Base-by-base conservation (phyloP, 2,113 vertebrate genomes). In the Choloepus hoffmanni region DNA sequence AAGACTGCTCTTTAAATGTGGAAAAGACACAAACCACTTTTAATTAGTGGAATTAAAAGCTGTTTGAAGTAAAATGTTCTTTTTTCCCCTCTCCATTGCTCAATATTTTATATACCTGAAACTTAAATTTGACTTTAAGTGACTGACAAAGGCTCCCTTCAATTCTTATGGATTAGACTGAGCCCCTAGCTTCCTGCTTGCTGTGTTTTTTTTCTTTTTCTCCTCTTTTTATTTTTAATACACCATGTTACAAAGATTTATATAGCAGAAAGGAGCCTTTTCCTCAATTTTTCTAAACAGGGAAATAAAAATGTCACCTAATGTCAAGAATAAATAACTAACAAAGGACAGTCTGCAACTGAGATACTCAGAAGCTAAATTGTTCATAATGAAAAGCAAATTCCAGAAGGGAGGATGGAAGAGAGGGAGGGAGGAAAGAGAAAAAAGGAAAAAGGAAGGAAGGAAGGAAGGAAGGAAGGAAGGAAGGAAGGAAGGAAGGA, bases 31-130 rank as follows among this genome's bases (percentile, higher is more conserved):
- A 93, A n/a, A 18, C 10, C 55, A 88, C 24, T 55, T 55, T 43
- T 77, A 78, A 60, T 95, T 33, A 87, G 77, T 21, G 18, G 7
- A 90, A 94, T 88, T 58, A 84, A 90, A 89, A 74, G 28, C 33
- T 45, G 26, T 55, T 91, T 86, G 45, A 65, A 85, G 85, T 40
- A 76, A 85, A 92, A 88, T 7, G 24, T 36, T 12, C 23, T 50
- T 67, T 33, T 26, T 12, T 12, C 4, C 43, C 24, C 40, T 85
- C 53, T 3, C 62, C 43, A 19, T 45, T 50, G 55, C 40, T 86
- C 60, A 76, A 9, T 68, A 94, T 58, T 83, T 87, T 79, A 7
- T 67, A 0, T 68, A 65, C 78, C 62, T 65, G 36, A 92, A 96
- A 83, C 26, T 30, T 23, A 24, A 24, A 23, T n/a, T 63, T 94